A percentile compares a stretch with the other conserved stretches of the same genome.
Conservation (phyloP, 2,888 invertebrate species). For the Iphiclides podalirius region DNA sequence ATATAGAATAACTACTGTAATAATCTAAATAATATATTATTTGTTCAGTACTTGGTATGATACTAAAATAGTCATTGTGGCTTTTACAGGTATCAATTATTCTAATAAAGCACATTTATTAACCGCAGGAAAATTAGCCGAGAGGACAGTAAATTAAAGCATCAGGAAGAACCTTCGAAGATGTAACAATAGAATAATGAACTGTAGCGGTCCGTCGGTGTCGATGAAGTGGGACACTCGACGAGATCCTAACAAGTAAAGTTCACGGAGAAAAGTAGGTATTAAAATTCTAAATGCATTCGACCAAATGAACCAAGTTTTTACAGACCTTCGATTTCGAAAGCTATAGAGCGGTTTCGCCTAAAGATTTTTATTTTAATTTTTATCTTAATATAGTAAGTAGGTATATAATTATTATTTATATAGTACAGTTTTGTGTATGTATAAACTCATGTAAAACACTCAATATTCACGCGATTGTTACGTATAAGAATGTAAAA, state of each 20-base stretch:
- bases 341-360: constrained; percentile 39
- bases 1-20: no score
- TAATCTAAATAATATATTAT: no score
- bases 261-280: constrained; percentile 66
- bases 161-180: constrained; percentile 15
- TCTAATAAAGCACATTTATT: constrained; percentile 2
- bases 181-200: constrained; percentile 33
- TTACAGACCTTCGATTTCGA: constrained; percentile 53
- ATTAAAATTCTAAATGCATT: constrained; percentile 77
- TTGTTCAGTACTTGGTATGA: no score
- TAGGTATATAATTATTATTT: no score
- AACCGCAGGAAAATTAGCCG: constrained; percentile 12
- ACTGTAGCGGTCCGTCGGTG: constrained; percentile 36
- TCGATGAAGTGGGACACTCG: constrained; percentile 40
- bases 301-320: constrained; percentile 77
- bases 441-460: no score
- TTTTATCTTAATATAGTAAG: neutral
- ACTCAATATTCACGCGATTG: neutral
- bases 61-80: no score
- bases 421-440: no score
- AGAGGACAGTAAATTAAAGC: constrained; percentile 11
- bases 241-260: constrained; percentile 64
- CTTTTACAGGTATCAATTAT: no score
- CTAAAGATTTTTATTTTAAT: constrained; percentile 5
- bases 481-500: no score